A percentile compares a stretch with the other conserved stretches of the same genome.
phyloP scores from a whole-genome alignment of 2,888 invertebrate species.

The Drosophila eohydei region DNA sequence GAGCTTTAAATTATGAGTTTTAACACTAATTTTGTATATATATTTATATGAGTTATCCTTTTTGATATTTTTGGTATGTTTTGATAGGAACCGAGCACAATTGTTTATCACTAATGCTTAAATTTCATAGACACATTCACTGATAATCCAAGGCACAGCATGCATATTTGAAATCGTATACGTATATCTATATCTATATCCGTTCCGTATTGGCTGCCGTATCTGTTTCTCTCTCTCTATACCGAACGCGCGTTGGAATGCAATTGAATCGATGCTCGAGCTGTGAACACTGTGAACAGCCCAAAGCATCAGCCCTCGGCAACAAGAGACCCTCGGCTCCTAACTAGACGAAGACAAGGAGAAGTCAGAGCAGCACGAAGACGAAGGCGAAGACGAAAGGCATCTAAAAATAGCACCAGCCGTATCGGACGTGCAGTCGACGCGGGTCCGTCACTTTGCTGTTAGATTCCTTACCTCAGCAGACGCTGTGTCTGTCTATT shows the following conservation, averaged over 20 bases:
- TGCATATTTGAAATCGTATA: slow-evolving; percentile 30
- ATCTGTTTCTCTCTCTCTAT: slow-evolving; percentile 27
- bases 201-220: slow-evolving; percentile 53
- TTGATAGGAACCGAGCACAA: slow-evolving; percentile 28
- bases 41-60: slow-evolving; percentile 1
- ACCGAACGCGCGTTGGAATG: slow-evolving; percentile 79
- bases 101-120: slow-evolving; percentile 27
- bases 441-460: slow-evolving; percentile 54
- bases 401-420: slow-evolving; percentile 65
- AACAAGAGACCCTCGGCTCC: slow-evolving; percentile 49
- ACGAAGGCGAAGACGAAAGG: slow-evolving; percentile 50
- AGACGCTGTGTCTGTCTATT: slow-evolving; percentile 64
- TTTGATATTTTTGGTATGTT: slow-evolving; percentile 29
- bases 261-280: slow-evolving; percentile 69
- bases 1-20: slow-evolving; percentile 1
- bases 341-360: slow-evolving; percentile 68
- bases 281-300: slow-evolving; percentile 45
- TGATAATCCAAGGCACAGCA: slow-evolving; percentile 67
- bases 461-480: slow-evolving; percentile 64
- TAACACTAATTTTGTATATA: slow-evolving; percentile 1
- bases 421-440: slow-evolving; percentile 41
- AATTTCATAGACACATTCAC: slow-evolving; percentile 50
- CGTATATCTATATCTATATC: slow-evolving; percentile 30
- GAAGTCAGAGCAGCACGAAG: slow-evolving; percentile 52
- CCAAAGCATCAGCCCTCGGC: slow-evolving; percentile 58